Base-by-base conservation (phyloP, 2,888 invertebrate species). In the Lottia gigantea region DNA sequence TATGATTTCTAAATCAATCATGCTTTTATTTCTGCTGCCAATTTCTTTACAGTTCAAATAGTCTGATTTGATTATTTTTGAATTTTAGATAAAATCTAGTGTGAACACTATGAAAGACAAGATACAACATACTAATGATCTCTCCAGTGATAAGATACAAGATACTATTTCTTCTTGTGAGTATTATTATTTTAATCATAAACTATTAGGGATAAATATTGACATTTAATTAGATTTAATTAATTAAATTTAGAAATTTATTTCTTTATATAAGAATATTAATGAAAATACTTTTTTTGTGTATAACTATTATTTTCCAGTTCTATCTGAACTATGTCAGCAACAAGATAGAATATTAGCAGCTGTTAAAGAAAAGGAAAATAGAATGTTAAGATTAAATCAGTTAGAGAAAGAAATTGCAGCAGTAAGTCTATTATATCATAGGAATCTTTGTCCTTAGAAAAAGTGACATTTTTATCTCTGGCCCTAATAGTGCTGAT, bases 271-370 rank as follows among this genome's bases (percentile, higher is more conserved):
- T 31, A 25, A 55, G 23, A 55, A 62, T 26, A 61, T 45, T 31
- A 31, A 31, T 31, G 31, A 3, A 31, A 31, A 31, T 31, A 6
- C 6, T 3, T 2, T 3, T 31, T 31, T 31, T 31, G 31, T 31
- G 2, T 72, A 40, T n/a, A n/a, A n/a, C 16, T 47, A 67, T 6
- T 49, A 71, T 61, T 26, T 68, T 73, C 45, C 67, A 83, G 83
- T 83, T 74, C 67, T 78, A 46, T 73, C 77, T 26, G 76, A 76
- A 23, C 63, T 83, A 31, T 75, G 78, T 61, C 76, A 79, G 62
- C 77, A 77, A 31, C 78, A 77, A 71, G 78, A 78, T 40, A 80
- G 74, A 69, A 77, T 83, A 62, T 65, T 80, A 26, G 70, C 73
- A 15, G 71, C 80, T 49, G 62, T 83, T 19, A 68, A 78, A 67